Percentiles rank a stretch among this genome's conserved stretches.
phyloP scores from a whole-genome alignment of 2,888 invertebrate species.

The Brenthis ino region DNA sequence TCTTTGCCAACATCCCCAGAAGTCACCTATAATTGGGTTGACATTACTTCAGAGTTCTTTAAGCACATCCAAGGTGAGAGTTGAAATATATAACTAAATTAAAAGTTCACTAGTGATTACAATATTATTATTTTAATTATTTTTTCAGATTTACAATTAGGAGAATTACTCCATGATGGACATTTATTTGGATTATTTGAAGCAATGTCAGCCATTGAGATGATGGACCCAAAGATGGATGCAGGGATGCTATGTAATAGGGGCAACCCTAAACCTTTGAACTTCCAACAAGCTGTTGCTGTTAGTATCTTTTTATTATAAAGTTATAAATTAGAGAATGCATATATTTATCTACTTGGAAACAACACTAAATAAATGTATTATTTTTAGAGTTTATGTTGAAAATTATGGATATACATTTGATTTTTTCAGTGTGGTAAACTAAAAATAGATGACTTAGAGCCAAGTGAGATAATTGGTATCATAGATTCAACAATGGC shows the following conservation, averaged over 20 bases:
- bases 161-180: conserved; percentile 95
- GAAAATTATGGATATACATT: neutral
- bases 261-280: conserved; percentile 90
- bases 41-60: conserved; percentile 83
- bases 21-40: conserved; percentile 85
- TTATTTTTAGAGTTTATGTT: neutral
- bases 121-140: too few species aligned
- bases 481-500: conserved; percentile 97
- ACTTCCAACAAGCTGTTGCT: conserved; percentile 92
- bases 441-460: conserved; percentile 89
- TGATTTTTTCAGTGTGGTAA: conserved; percentile 83
- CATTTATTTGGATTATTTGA: conserved; percentile 94
- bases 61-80: conserved; percentile 70
- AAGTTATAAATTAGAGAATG: neutral
- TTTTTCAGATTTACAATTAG: conserved; percentile 88
- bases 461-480: conserved; percentile 91
- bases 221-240: conserved; percentile 99
- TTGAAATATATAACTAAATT: neutral
- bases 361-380: neutral
- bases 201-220: conserved; percentile 99
- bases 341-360: too few species aligned
- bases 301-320: conserved; percentile 66
- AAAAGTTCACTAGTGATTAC: neutral
- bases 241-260: conserved; percentile 98
- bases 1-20: conserved; percentile 66